These are phyloP conservation scores for Oncorhynchus gorbuscha DNA, from an alignment of 2,113 vertebrate genomes.

Conservation along the genomic window DNA sequence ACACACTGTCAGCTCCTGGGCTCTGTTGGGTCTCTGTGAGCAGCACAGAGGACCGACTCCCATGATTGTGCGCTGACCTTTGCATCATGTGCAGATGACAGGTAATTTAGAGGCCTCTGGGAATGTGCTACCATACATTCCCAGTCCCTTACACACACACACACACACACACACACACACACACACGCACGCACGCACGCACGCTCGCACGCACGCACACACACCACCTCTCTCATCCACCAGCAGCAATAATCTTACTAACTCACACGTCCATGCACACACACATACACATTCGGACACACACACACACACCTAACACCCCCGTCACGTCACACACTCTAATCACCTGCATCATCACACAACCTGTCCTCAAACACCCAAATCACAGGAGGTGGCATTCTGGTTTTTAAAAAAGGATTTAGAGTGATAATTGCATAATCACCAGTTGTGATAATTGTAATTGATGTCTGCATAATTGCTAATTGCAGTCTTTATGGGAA, in stretches of 20 bases:
- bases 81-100: conserved; percentile 83
- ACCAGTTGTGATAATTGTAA: conserved; percentile 78
- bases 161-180: neutral
- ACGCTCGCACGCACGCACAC: neutral
- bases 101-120: conserved; percentile 77
- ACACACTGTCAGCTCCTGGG: conserved; percentile 72
- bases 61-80: conserved; percentile 84
- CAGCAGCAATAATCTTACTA: too few relatives aligned
- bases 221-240: too few relatives aligned
- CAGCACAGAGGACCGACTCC: conserved; percentile 71
- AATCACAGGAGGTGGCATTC: conserved; percentile 63
- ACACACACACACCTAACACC: conserved; percentile 21
- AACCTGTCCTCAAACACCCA: conserved; percentile 60
- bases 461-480: conserved; percentile 76
- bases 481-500: conserved; percentile 71
- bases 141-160: conserved; percentile 53
- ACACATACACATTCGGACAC: neutral
- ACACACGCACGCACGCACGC: neutral
- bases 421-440: conserved; percentile 78
- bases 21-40: conserved; percentile 51
- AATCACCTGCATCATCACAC: conserved; percentile 66
- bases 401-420: conserved; percentile 71
- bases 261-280: neutral
- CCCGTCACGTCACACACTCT: conserved; percentile 48
- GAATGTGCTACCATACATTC: conserved; percentile 63